Percentiles rank a stretch among this genome's conserved stretches.
Conservation (phyloP, 1,140 invertebrate genomes). For the Harlomillsia oculata region DNA sequence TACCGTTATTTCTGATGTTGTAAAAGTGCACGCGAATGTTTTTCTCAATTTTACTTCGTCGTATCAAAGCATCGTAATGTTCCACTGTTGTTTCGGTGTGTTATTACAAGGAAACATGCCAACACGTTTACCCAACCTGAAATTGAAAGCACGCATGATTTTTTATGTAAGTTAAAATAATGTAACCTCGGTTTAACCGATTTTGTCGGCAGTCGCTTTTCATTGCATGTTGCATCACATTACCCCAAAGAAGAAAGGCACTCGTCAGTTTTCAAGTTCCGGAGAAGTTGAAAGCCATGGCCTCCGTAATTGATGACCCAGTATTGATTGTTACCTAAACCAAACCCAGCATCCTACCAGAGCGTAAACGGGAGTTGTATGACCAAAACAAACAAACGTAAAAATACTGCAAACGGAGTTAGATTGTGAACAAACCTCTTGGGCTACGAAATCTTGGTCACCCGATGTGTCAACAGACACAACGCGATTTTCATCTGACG, state of each 20-base stretch:
- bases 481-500: constrained; percentile 6
- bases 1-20: too few relatives aligned
- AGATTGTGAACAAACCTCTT: neutral
- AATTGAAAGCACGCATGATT: too few relatives aligned
- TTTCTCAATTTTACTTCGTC: too few relatives aligned
- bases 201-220: neutral
- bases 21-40: too few relatives aligned
- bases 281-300: constrained; percentile 2
- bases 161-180: too few relatives aligned
- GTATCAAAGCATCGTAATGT: neutral
- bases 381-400: neutral
- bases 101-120: neutral
- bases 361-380: neutral
- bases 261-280: neutral
- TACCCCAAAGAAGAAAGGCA: constrained; percentile 4
- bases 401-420: neutral
- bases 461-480: neutral
- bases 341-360: neutral
- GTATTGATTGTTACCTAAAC: neutral
- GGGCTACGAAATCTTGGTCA: neutral
- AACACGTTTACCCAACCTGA: neutral
- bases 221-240: neutral
- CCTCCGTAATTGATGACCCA: neutral
- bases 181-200: too few relatives aligned
- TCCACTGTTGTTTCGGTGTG: constrained; percentile 4